Conservation (phyloP, 2,888 invertebrate genomes). For the Liposcelis brunnea region DNA sequence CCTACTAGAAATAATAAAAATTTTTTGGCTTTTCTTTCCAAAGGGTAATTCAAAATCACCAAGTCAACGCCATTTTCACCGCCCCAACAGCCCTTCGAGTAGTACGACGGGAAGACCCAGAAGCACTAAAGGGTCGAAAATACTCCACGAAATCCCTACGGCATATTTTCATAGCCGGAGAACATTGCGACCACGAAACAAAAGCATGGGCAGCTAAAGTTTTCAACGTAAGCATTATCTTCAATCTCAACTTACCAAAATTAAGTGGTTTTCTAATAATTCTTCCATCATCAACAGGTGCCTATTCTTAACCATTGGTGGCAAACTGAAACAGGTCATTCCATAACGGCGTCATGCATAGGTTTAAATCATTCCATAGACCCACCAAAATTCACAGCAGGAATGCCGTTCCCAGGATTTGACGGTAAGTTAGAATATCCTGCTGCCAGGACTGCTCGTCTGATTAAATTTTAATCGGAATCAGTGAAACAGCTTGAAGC, state of each 20-base stretch:
- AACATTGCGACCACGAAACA: conserved; percentile 84
- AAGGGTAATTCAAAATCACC: conserved; percentile 74
- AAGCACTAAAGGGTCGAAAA: conserved; percentile 45
- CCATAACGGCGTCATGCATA: conserved; percentile 68
- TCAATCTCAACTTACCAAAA: neutral
- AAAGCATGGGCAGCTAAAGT: conserved; percentile 55
- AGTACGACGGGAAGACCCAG: conserved; percentile 64
- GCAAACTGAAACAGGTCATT: conserved; percentile 91
- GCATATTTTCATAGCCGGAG: conserved; percentile 66
- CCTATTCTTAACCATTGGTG: conserved; percentile 89
- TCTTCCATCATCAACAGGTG: too few species aligned
- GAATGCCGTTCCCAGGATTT: conserved; percentile 78
- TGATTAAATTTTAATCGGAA: neutral
- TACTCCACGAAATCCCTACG: conserved; percentile 46
- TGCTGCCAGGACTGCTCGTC: too few species aligned
- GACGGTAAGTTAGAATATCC: conserved; percentile 38
- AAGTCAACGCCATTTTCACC: conserved; percentile 69
- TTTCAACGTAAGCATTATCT: conserved; percentile 33
- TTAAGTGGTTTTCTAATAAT: too few species aligned
- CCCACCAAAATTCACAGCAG: conserved; percentile 61
- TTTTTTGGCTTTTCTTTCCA: conserved; percentile 4
- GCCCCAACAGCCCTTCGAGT: conserved; percentile 84
- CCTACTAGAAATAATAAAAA: neutral
- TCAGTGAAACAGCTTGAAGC: neutral
- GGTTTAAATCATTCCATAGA: conserved; percentile 53